These are phyloP conservation scores for Sebastolobus altivelis DNA, from an alignment of 2,797 vertebrate species.

Conservation along the genomic window DNA sequence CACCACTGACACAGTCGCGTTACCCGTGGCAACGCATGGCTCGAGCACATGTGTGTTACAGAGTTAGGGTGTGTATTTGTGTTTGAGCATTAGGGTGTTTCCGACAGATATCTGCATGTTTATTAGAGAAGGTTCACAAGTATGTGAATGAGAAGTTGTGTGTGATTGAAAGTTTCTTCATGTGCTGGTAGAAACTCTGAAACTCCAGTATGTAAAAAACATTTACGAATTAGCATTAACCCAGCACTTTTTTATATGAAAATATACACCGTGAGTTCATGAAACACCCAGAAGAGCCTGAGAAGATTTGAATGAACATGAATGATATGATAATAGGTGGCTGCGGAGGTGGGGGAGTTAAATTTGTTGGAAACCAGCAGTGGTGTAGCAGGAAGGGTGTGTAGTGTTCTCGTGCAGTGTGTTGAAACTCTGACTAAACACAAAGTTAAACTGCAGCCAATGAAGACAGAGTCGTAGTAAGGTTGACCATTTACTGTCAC, in stretches of 20 bases:
- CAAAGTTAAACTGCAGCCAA: no score
- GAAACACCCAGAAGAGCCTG: neutral
- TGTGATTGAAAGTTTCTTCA: neutral
- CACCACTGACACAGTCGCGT: slow-evolving; percentile 36
- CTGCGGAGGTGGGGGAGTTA: no score
- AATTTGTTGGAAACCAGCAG: no score
- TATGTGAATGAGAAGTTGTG: neutral
- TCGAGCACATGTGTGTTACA: slow-evolving; percentile 6
- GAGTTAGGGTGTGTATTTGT: neutral
- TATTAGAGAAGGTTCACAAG: neutral
- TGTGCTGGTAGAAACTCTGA: neutral
- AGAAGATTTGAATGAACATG: neutral
- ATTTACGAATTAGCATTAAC: neutral
- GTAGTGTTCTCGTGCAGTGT: no score
- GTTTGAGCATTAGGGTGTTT: neutral
- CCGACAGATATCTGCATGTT: neutral
- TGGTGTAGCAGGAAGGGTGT: no score
- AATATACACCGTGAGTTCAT: neutral
- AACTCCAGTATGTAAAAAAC: neutral
- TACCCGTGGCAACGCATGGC: slow-evolving; percentile 47
- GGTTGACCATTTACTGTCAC: no score
- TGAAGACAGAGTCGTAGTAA: no score
- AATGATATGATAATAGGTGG: no score
- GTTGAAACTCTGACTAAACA: no score
- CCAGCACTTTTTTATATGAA: neutral